A percentile compares a stretch with the other conserved stretches of the same genome.
Conservation (phyloP, 2,113 vertebrate genomes). For the Lophotis ruficrista region DNA sequence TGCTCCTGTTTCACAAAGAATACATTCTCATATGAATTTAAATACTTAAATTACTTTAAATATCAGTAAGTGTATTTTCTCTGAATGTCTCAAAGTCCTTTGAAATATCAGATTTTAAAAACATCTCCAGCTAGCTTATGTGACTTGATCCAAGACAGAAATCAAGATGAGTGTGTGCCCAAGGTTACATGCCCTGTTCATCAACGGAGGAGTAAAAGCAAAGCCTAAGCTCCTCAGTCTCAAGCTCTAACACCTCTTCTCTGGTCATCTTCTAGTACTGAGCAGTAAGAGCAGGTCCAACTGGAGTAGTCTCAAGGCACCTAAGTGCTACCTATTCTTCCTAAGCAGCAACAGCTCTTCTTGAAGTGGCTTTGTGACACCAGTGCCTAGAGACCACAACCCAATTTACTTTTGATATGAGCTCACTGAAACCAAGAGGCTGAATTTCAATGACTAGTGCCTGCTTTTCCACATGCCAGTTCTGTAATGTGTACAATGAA, state of each 20-base stretch:
- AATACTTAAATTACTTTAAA: neutral
- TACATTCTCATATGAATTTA: neutral
- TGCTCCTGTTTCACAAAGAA: neutral
- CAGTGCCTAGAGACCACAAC: neutral
- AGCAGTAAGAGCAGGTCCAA: neutral
- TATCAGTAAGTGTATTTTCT: neutral
- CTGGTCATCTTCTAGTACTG: neutral
- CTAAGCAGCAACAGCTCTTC: neutral
- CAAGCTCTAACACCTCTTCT: neutral
- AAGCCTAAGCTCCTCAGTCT: neutral
- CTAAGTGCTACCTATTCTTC: neutral
- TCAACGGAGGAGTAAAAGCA: neutral
- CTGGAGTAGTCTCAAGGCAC: neutral
- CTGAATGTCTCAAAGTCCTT: neutral
- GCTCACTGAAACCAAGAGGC: neutral
- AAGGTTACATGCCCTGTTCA: neutral
- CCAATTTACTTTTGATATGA: neutral
- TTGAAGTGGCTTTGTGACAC: slow-evolving; percentile 2
- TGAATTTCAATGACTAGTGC: neutral
- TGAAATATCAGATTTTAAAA: neutral
- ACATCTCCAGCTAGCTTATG: neutral
- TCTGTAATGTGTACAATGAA: neutral
- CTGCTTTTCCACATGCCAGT: neutral
- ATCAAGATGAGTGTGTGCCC: neutral
- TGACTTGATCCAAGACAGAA: neutral